Evolutionary conservation across 2,113 vertebrate species (phyloP), one percentile per base, ranked within the genome.

Genomic region (Euleptes europaea): DNA sequence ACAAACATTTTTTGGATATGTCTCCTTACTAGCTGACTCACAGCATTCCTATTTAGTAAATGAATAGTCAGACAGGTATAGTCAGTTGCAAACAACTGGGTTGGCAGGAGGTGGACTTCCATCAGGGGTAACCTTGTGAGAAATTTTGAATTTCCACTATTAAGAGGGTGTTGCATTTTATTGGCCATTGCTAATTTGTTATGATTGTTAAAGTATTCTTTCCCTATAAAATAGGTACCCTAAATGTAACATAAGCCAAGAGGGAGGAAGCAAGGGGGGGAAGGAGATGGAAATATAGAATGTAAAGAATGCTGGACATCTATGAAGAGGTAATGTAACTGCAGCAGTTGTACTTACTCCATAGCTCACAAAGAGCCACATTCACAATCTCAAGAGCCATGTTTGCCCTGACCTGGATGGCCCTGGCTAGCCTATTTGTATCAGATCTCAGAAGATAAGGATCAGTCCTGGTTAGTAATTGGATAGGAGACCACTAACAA

Each of bases 21-120:
- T 84, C 26, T 67, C 60, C 33, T 76, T 77, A 54, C 40, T 5
- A 65, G 33, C 7, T n/a, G 66, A 77, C 28, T 35, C 26, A 69
- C 35, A 54, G 74, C 35, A 54, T 77, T 84, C 11, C 42, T 17
- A 78, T 78, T 84, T 84, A 84, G 33, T 77, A 65, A 65, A 54
- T n/a, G 14, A 33, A 66, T 84, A 77, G 76, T 67, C 73, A 54
- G 83, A 77, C 54, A 33, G 51, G 51, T 33, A 38, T 40, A 69
- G 67, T 84, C 63, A 84, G 35, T 42, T 23, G 26, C 47, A 54
- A 77, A 77, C 47, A 54, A 69, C 42, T 51, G 4, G 33, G 31
- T 15, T 69, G 44, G 82, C 44, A 78, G 74, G 83, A 77, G 57
- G 63, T 26, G 42, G 51, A 77, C 51, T 67, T 54, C 75, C n/a